A percentile compares a stretch with the other conserved stretches of the same genome.
Conservation (phyloP, 2,797 vertebrate genomes). For the Pogoniulus pusillus region DNA sequence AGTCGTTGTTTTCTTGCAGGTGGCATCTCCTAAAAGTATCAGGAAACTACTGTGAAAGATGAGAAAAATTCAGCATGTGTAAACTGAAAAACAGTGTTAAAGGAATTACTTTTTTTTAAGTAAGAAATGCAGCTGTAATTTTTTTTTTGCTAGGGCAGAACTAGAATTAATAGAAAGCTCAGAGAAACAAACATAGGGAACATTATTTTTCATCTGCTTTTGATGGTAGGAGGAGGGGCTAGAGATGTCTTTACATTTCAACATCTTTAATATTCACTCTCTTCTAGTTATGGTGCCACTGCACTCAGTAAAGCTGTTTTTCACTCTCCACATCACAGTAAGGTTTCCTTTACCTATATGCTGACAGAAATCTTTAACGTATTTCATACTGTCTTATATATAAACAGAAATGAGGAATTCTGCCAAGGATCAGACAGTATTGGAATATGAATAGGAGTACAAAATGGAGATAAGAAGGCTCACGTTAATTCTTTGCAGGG, state of each 20-base stretch:
- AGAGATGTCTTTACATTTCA: not conserved
- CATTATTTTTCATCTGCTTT: not conserved
- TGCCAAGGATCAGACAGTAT: not conserved
- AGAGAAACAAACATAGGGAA: not conserved
- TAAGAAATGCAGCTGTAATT: not conserved
- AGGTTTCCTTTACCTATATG: not conserved
- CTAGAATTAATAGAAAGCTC: not conserved
- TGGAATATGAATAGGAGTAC: not conserved
- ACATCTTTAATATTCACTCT: not conserved
- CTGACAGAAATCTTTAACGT: not conserved
- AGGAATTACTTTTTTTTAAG: not conserved
- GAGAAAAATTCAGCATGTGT: not conserved
- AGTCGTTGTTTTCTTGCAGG: not conserved
- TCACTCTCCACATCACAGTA: not conserved
- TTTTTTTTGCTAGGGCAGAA: not conserved
- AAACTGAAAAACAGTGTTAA: not conserved
- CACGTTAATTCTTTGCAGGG: not conserved
- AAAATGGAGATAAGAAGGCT: not conserved
- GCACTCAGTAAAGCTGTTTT: not conserved
- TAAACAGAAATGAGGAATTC: not conserved
- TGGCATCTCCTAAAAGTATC: not conserved
- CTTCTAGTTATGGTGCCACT: not conserved
- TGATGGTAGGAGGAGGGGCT: not conserved
- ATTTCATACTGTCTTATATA: not conserved
- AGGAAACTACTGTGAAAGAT: not conserved